Percentiles rank a stretch among this genome's conserved stretches.
phyloP scores from a whole-genome alignment of 2,113 vertebrate genomes.

The Phoenicopterus ruber region DNA sequence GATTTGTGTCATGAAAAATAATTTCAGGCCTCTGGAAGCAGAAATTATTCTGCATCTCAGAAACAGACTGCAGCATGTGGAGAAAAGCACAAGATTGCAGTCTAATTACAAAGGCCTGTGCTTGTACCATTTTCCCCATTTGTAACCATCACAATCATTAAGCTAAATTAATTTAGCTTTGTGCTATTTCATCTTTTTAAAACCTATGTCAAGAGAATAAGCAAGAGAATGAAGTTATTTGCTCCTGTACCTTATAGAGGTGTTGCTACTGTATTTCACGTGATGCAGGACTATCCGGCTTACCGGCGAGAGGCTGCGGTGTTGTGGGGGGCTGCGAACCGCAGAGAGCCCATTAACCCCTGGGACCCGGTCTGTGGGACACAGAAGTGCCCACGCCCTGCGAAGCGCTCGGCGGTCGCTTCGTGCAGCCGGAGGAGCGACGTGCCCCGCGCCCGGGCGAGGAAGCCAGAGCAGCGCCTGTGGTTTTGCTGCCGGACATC shows the following conservation, averaged over 20 bases:
- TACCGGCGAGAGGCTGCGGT: fast-evolving
- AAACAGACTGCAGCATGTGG: neutral
- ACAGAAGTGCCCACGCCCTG: fast-evolving
- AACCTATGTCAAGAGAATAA: neutral
- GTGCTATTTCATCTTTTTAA: neutral
- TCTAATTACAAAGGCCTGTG: neutral
- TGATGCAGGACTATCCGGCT: neutral
- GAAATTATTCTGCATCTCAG: neutral
- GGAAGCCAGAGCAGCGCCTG: no score
- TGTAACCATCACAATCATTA: neutral
- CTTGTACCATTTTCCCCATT: neutral
- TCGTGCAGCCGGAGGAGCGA: no score
- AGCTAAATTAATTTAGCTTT: neutral
- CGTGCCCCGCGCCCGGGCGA: fast-evolving
- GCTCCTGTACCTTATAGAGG: neutral
- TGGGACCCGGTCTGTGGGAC: neutral
- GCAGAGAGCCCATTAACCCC: neutral
- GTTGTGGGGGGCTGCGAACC: neutral
- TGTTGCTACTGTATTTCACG: neutral
- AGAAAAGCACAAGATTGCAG: neutral
- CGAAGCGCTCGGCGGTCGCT: neutral
- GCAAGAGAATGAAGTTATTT: neutral
- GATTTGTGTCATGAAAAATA: slow-evolving; percentile 6
- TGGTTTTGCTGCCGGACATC: neutral
- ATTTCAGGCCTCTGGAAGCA: neutral